phyloP scores from a whole-genome alignment of 1,140 invertebrate genomes.

The Panonychus citri region DNA sequence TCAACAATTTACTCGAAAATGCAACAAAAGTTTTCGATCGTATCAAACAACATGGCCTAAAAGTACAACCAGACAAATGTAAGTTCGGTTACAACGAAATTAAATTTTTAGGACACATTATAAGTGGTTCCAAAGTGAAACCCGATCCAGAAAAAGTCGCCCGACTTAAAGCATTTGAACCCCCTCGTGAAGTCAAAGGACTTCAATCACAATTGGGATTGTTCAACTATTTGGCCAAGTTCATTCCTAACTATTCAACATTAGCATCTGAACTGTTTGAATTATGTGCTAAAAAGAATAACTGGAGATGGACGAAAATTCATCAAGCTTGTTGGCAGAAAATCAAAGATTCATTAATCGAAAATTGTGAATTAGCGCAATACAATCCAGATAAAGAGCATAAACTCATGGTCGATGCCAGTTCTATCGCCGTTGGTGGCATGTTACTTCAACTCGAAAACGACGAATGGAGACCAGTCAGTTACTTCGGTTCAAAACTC shows the following conservation, averaged over 20 bases:
- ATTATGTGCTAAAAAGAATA: too few species aligned
- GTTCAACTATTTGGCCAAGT: constrained; percentile 8
- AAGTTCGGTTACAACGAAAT: constrained; percentile 5
- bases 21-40: constrained; percentile 14
- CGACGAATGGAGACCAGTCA: too few species aligned
- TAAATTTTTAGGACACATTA: constrained; percentile 10
- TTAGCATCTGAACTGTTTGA: too few species aligned
- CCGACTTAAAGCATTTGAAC: constrained; percentile 3
- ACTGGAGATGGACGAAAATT: too few species aligned
- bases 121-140: constrained; percentile 7
- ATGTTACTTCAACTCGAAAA: too few species aligned
- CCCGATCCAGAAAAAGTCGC: constrained; percentile 11
- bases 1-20: constrained; percentile 13
- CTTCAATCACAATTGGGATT: constrained; percentile 26
- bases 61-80: constrained; percentile 12
- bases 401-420: too few species aligned
- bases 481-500: too few species aligned
- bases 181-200: constrained; percentile 16
- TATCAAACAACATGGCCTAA: constrained; percentile 7
- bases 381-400: too few species aligned
- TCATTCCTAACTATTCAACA: constrained; percentile 16
- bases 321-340: too few species aligned
- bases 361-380: too few species aligned
- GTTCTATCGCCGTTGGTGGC: too few species aligned
- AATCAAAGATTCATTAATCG: too few species aligned